Evolutionary conservation across 2,797 vertebrate genomes (phyloP).

Genomic region (Tragopan temminckii): DNA sequence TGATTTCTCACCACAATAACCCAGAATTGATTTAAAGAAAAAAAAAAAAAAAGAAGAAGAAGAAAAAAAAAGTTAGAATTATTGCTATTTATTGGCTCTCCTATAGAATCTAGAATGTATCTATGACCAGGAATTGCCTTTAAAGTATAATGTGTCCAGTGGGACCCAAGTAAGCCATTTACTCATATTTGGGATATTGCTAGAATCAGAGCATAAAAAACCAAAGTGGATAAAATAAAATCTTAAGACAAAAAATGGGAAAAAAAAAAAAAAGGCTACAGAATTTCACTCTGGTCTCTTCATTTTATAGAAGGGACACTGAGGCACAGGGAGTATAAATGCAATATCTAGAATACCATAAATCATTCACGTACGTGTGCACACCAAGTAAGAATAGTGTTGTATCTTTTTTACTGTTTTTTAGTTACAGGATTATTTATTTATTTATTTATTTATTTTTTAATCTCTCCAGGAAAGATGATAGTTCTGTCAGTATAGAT

Average conservation of each 20-base stretch:
- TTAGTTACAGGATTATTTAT: background rate
- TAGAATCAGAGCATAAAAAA: background rate
- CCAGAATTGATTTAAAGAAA: background rate
- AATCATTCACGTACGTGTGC: background rate
- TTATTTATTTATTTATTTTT: too few relatives aligned
- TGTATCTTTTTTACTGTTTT: background rate
- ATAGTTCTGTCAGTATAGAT: background rate
- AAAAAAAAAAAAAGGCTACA: too few relatives aligned
- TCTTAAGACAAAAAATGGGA: background rate
- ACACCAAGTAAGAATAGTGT: background rate
- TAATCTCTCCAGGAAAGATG: background rate
- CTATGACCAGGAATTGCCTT: background rate
- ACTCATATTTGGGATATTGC: background rate
- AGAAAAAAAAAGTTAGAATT: background rate
- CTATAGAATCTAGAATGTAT: background rate
- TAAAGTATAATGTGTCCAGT: background rate
- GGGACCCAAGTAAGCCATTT: background rate
- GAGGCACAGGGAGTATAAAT: background rate
- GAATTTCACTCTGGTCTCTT: background rate
- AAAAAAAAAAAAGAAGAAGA: too few relatives aligned
- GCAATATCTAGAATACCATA: background rate
- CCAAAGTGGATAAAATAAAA: background rate
- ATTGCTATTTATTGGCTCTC: background rate
- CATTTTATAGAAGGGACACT: background rate
- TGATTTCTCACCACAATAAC: background rate